phyloP scores from a whole-genome alignment of 2,888 invertebrate species.

The Thelaira solivaga region DNA sequence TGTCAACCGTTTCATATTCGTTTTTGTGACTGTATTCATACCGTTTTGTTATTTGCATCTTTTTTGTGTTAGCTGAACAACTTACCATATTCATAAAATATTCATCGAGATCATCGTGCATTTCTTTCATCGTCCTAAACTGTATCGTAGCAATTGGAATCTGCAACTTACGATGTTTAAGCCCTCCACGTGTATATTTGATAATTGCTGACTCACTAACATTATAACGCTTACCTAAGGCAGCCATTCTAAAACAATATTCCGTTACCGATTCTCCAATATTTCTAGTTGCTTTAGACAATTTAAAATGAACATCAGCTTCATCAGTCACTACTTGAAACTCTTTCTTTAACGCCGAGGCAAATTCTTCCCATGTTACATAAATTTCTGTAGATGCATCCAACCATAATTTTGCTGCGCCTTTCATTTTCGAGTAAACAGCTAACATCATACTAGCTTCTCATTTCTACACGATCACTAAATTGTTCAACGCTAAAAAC shows the following conservation, averaged over 20 bases:
- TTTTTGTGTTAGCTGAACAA: background rate
- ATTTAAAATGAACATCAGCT: constrained; percentile 42
- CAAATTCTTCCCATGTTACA: constrained; percentile 7
- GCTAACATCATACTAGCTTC: constrained; percentile 33
- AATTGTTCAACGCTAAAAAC: constrained; percentile 37
- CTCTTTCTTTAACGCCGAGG: constrained; percentile 20
- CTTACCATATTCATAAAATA: constrained; percentile 38
- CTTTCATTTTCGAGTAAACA: constrained; percentile 26
- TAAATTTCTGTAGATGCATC: constrained; percentile 16
- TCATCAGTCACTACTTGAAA: constrained; percentile 27
- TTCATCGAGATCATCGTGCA: constrained; percentile 36
- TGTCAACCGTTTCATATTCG: background rate
- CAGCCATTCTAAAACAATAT: constrained; percentile 50
- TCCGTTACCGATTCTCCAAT: constrained; percentile 18
- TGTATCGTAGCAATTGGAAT: constrained; percentile 9
- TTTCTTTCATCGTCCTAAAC: constrained; percentile 37
- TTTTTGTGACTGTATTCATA: background rate
- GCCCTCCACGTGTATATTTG: constrained; percentile 44
- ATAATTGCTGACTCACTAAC: constrained; percentile 42
- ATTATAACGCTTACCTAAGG: constrained; percentile 27
- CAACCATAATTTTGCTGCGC: constrained; percentile 24
- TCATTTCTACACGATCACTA: constrained; percentile 26
- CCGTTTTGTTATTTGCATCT: background rate
- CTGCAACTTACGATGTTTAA: constrained; percentile 43
- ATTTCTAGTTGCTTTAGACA: constrained; percentile 5